These are phyloP conservation scores for Lutraria lutraria DNA, from an alignment of 2,888 invertebrate species.

Conservation along the genomic window DNA sequence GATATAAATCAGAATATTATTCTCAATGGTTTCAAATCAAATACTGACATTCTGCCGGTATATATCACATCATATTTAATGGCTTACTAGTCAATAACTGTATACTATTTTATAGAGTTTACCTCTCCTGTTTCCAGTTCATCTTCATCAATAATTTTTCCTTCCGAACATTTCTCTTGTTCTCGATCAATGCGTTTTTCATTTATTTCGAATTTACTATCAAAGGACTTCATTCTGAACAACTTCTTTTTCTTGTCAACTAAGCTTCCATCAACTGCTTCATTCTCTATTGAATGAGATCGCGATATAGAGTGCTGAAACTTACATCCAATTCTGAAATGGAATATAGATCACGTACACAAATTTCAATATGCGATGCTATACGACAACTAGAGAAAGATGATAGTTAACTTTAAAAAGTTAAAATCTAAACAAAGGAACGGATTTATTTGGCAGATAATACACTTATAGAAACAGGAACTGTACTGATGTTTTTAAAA, in stretches of 20 bases:
- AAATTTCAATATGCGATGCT: neutral
- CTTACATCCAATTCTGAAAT: too few relatives aligned
- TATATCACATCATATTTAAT: too few relatives aligned
- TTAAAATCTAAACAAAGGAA: neutral
- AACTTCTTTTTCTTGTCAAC: neutral
- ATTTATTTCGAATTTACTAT: slow-evolving; percentile 22
- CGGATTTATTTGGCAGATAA: neutral
- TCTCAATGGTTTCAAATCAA: too few relatives aligned
- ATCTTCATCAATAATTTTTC: slow-evolving; percentile 43
- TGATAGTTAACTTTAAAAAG: too few relatives aligned
- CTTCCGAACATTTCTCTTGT: neutral
- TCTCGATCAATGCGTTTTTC: slow-evolving; percentile 25
- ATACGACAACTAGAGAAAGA: neutral
- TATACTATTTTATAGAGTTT: neutral
- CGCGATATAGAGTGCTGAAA: slow-evolving; percentile 42
- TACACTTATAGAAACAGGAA: too few relatives aligned
- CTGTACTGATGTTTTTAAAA: too few relatives aligned
- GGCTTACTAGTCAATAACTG: too few relatives aligned
- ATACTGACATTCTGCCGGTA: too few relatives aligned
- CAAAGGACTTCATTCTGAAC: neutral
- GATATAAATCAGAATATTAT: too few relatives aligned
- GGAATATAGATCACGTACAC: too few relatives aligned
- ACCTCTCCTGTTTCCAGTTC: slow-evolving; percentile 47
- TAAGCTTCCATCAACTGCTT: neutral
- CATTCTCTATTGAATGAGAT: slow-evolving; percentile 6